Evolutionary conservation across 2,113 vertebrate species (phyloP).

Genomic region (Shinisaurus crocodilurus): DNA sequence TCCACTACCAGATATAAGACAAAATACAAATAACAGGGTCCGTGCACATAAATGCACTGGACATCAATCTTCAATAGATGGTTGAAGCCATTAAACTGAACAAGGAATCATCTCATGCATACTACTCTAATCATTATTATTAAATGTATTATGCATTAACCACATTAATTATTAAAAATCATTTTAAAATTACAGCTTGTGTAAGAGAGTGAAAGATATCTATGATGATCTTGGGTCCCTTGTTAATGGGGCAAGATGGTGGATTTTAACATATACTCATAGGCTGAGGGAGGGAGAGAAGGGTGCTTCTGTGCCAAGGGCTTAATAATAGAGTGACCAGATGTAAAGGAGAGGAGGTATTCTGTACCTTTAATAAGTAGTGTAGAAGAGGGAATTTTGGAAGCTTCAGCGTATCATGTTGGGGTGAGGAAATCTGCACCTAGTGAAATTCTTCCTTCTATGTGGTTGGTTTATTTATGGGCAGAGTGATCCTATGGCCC

Average conservation of each 20-base stretch:
- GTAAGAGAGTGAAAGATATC: conserved; percentile 8
- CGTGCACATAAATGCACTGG: background rate
- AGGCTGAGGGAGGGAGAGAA: background rate
- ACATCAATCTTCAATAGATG: conserved; percentile 10
- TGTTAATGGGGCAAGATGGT: conserved; percentile 16
- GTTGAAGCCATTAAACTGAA: conserved; percentile 24
- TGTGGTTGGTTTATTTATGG: background rate
- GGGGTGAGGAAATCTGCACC: background rate
- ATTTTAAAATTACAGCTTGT: conserved; percentile 29
- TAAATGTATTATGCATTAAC: conserved; percentile 32
- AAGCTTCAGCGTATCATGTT: background rate
- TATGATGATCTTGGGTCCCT: background rate
- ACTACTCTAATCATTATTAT: conserved; percentile 37
- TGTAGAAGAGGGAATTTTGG: background rate
- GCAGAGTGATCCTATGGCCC: no score
- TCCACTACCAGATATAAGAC: background rate
- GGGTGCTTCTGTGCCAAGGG: background rate
- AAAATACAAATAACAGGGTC: background rate
- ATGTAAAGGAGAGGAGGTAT: background rate
- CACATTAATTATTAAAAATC: conserved; percentile 39
- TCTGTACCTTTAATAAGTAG: background rate
- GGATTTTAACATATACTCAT: conserved; percentile 3
- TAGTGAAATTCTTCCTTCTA: background rate
- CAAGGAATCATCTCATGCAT: background rate
- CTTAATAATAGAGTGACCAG: background rate